Evolutionary conservation across 1,140 invertebrate genomes (phyloP), one percentile per base, ranked within the genome.

Genomic region (Drosophila navojoa): DNA sequence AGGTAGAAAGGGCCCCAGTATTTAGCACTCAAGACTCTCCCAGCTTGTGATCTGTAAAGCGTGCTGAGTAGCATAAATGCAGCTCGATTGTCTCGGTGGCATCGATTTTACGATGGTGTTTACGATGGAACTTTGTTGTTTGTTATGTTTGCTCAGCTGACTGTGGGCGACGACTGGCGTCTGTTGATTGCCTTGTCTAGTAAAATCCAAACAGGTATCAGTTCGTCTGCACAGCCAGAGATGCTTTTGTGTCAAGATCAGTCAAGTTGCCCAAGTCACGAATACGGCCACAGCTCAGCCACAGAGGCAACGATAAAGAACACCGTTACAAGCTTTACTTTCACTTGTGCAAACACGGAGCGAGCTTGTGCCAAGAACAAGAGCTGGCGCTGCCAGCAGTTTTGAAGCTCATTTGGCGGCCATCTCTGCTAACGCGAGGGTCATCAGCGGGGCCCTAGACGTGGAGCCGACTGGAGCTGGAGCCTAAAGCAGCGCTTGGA

Each of bases 281-380:
- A 32, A 54, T 7, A 47, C 38, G 58, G 22, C 45, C 3, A 11
- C n/a, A 53, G 29, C 4, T 38, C n/a, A 22, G 19, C 29, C 11
- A 50, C 5, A 64, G 45, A 68, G 53, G 44, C 27, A 44, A 40
- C 79, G 42, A 42, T 40, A 44, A 49, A 49, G 42, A 49, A 49
- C 19, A 11, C 49, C 54, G 74, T 86, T 80, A 80, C 66, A 78
- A 80, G 81, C 76, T 69, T 76, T 73, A 89, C 82, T 87, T 87
- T 87, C 82, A 87, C 82, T 87, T 87, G 82, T 87, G 73, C 79
- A 87, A 87, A 87, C 79, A 87, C 52, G 61, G 35, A 61, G 44
- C 15, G 44, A 52, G 40, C 29, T 42, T 10, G 29, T 7, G 45
- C 73, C 64, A 87, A 82, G 70, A 89, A 86, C 76, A 72, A 50